Base-by-base conservation (phyloP, 2,888 invertebrate species). In the Schrankia costaestrigalis region DNA sequence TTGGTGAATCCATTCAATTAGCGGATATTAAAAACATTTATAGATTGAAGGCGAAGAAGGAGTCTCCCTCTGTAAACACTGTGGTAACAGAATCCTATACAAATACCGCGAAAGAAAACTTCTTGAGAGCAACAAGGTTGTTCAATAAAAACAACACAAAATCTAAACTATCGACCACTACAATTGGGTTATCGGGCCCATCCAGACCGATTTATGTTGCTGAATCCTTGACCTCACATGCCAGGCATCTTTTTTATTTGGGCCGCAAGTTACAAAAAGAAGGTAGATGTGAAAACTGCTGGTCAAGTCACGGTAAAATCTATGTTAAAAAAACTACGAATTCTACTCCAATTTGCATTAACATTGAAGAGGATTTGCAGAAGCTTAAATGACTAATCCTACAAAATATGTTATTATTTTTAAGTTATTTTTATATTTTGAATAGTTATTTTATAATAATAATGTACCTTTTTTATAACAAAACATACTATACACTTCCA, bases 221-320 rank as follows among this genome's bases (percentile, higher is more conserved):
- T 8, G 27, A 28, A 11, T 28, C 27, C 11, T 12, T 28, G 8
- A 28, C 27, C 11, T 11, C 27, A 2, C 19, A 28, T 11, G 19
- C 3, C 18, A 28, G 19, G 12, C 27, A 28, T 19, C 27, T 28
- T 2, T 28, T 11, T 12, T 28, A 28, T 19, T 6, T 19, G 12
- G 18, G 19, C 8, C 27, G 27, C 7, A 28, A 9, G 12, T 12
- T 27, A 7, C 27, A 28, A 11, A 28, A 28, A 12, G 27, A 28
- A 19, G n/a, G n/a, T n/a, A n/a, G n/a, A n/a, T n/a, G n/a, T n/a
- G n/a, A n/a, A n/a, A n/a, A n/a, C 19, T 28, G 27, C 27, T 28
- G 27, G 27, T 8, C 19, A 12, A 28, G 4, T n/a, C 12, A 28
- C 8, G 27, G 27, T 3, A 28, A 28, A 12, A 19, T 28, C 4